Evolutionary conservation across 1,140 invertebrate species (phyloP), one percentile per base, ranked within the genome.

Genomic region (Leptinotarsa texana): DNA sequence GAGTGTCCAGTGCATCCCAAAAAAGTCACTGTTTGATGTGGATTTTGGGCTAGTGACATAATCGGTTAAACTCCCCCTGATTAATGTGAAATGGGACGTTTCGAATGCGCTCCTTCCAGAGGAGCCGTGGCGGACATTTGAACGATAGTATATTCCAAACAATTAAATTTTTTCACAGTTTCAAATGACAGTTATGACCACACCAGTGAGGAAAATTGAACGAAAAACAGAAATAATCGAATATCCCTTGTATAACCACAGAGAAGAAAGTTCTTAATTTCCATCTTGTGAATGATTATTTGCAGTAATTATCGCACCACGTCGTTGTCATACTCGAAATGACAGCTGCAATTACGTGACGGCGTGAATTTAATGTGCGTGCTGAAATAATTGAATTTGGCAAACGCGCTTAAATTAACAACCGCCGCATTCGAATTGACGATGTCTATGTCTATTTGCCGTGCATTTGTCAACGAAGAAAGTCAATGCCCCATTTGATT

Each of bases 331-430:
- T 57, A 57, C n/a, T 57, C 13, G 51, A 57, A 57, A 57, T 57
- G 51, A 57, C 51, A 18, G 51, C 51, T 57, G 51, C 51, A 57
- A 57, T 57, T 57, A 57, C 51, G 51, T 57, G 51, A n/a, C 51
- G 51, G 51, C 51, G n/a, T 57, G 15, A 57, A 57, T 57, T 57
- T 57, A 57, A 57, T 57, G 6, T n/a, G 51, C 51, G 51, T 57
- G 15, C 17, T 57, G n/a, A 57, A 57, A 57, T 57, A 18, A n/a
- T 57, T n/a, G 13, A 57, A 57, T 57, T 57, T 57, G 51, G 51
- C 51, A 57, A 57, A n/a, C 51, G 13, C 13, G 51, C 51, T 57
- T 18, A 18, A 57, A 57, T 57, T 57, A 57, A 57, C 51, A 57
- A 18, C 51, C 13, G 6, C 51, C 51, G n/a, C 51, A 57, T 15